Percentiles rank a stretch among this genome's conserved stretches.
Evolutionary conservation across 2,797 vertebrate species (phyloP).

Genomic region (Margarornis squamiger): DNA sequence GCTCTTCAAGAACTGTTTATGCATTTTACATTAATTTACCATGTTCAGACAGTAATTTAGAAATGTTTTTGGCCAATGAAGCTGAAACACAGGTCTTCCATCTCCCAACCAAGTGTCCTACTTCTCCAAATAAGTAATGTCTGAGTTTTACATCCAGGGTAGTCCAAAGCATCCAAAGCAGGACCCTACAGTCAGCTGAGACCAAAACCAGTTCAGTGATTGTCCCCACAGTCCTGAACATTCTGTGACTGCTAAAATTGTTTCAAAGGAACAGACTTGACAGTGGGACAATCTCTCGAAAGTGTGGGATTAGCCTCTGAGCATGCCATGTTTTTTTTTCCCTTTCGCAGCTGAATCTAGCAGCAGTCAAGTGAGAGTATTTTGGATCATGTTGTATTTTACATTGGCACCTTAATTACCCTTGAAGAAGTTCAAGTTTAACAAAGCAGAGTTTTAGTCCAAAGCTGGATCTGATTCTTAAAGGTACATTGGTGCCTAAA

Average conservation of each 20-base stretch:
- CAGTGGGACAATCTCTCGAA: neutral
- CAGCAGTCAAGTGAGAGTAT: neutral
- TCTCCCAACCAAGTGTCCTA: neutral
- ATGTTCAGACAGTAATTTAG: neutral
- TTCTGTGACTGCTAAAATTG: rapidly evolving
- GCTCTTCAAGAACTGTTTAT: rapidly evolving
- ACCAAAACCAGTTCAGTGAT: neutral
- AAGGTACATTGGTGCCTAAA: neutral
- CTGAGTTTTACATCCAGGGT: neutral
- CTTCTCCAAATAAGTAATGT: neutral
- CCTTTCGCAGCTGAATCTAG: neutral
- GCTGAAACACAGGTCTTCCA: neutral
- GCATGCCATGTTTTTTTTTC: neutral
- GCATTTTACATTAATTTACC: neutral
- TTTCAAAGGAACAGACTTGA: neutral
- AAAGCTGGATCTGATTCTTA: neutral
- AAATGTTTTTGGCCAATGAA: neutral
- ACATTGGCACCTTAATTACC: neutral
- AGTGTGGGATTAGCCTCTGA: rapidly evolving
- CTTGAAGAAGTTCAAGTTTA: neutral
- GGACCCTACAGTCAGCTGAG: neutral
- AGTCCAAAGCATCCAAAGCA: neutral
- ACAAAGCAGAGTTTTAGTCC: neutral
- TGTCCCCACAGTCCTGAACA: neutral
- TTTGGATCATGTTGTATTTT: rapidly evolving